These are phyloP conservation scores for Vireo altiloquus DNA, from an alignment of 2,113 vertebrate species.

Conservation along the genomic window DNA sequence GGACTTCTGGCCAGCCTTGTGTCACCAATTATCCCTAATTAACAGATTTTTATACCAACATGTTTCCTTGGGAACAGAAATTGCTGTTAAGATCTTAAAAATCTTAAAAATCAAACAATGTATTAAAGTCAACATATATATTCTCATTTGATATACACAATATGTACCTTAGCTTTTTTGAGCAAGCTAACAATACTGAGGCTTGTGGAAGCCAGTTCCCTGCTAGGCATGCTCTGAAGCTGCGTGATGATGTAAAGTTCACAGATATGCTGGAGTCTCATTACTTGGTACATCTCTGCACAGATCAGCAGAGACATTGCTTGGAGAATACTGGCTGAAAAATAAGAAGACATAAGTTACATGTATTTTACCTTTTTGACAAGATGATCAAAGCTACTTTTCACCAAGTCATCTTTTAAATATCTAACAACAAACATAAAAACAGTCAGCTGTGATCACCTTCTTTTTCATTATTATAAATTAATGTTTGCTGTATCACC, in stretches of 20 bases:
- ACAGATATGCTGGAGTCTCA: constrained; percentile 92
- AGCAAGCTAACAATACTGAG: constrained; percentile 90
- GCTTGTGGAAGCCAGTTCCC: constrained; percentile 88
- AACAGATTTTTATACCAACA: not conserved
- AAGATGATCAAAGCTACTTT: not conserved
- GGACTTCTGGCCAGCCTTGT: not conserved
- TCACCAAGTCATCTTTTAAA: not conserved
- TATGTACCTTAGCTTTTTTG: constrained; percentile 87
- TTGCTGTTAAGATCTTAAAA: not conserved
- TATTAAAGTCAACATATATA: rapidly evolving
- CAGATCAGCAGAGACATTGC: constrained; percentile 96
- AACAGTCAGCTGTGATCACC: not conserved
- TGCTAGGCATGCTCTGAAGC: constrained; percentile 94
- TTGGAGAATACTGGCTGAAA: constrained; percentile 89
- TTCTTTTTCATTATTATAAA: not conserved
- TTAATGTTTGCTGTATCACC: not conserved
- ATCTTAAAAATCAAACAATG: not conserved
- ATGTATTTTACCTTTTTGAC: not conserved
- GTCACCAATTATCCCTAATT: not conserved
- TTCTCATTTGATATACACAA: not conserved
- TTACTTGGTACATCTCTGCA: constrained; percentile 98
- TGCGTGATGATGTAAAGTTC: constrained; percentile 93
- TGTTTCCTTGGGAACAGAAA: not conserved
- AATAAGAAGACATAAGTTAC: not conserved
- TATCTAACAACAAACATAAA: not conserved